Base-by-base conservation (phyloP, 2,113 vertebrate species). In the Cyphomyrus plagiostoma region DNA sequence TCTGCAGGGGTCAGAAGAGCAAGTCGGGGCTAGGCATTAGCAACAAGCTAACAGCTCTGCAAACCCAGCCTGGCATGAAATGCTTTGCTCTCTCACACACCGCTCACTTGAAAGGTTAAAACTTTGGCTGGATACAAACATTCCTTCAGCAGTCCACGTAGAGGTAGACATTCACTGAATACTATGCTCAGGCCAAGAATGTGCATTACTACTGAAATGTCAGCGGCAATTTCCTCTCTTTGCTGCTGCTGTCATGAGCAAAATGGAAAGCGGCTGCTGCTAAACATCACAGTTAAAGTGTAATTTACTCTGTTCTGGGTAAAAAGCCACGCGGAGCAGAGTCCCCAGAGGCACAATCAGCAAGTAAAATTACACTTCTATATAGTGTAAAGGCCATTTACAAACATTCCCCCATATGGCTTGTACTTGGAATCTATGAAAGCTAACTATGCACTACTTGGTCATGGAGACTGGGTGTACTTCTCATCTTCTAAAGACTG, bases 1-100 rank as follows among this genome's bases (percentile, higher is more conserved):
- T 99, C 98, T 99, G 93, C 86, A 91, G 80, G 0, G 66, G 91
- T 80, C 77, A 15, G 21, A 50, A 6, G 1, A 0, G 86, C 0
- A 35, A 21, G 30, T 49, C 19, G 21, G 46, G 9, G 83, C 83
- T 45, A 82, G 9, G 3, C 9, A 11, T 66, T 66, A 66, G 62
- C n/a, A 26, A 30, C 62, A 11, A 30, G 62, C 62, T 70, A 39
- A 83, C 15, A 42, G 80, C 15, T 21, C 42, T 42, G 39, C 30
- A 42, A 42, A 80, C 4, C 30, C 30, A 80, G 35, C 35, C 30
- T 19, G 35, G 7, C 13, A 39, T 15, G 4, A 7, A 8, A 17
- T 0, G 6, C 0, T 15, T 52, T 4, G 56, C 11, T 45, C 3
- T 42, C 35, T 42, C 86, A 45, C 7, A 58, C 21, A 7, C 39